Evolutionary conservation across 2,888 invertebrate genomes (phyloP).

Genomic region (Eilema depressum): DNA sequence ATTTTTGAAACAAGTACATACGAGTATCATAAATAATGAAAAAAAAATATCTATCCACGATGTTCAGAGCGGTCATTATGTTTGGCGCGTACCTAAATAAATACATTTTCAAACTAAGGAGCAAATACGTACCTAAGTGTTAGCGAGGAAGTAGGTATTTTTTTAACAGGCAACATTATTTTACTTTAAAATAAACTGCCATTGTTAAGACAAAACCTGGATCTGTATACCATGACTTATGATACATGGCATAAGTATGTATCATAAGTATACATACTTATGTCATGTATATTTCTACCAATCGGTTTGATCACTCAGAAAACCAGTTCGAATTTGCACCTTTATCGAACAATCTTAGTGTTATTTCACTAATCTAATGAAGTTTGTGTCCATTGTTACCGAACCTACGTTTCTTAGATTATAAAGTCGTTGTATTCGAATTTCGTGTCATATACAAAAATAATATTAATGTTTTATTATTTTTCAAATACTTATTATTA

Average conservation of each 20-base stretch:
- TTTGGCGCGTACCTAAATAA: background rate
- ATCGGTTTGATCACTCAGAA: background rate
- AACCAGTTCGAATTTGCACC: conserved; percentile 10
- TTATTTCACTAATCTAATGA: background rate
- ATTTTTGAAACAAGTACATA: no score
- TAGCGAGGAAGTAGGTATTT: background rate
- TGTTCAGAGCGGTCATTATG: background rate
- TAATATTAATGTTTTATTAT: conserved; percentile 14
- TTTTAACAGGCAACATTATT: background rate
- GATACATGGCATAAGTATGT: no score
- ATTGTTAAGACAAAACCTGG: background rate
- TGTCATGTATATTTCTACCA: background rate
- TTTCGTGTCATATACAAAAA: conserved; percentile 29
- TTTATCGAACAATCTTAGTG: background rate
- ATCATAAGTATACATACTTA: no score
- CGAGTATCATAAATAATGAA: no score
- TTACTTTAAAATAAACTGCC: background rate
- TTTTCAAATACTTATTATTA: conserved; percentile 30
- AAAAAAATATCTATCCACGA: background rate
- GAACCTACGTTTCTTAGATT: background rate
- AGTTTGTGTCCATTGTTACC: background rate
- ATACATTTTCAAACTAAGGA: background rate
- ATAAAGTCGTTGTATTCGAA: conserved; percentile 20
- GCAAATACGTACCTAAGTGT: conserved; percentile 5
- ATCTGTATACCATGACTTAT: no score